phyloP scores from a whole-genome alignment of 2,113 vertebrate species.

The Ceyx cyanopectus region DNA sequence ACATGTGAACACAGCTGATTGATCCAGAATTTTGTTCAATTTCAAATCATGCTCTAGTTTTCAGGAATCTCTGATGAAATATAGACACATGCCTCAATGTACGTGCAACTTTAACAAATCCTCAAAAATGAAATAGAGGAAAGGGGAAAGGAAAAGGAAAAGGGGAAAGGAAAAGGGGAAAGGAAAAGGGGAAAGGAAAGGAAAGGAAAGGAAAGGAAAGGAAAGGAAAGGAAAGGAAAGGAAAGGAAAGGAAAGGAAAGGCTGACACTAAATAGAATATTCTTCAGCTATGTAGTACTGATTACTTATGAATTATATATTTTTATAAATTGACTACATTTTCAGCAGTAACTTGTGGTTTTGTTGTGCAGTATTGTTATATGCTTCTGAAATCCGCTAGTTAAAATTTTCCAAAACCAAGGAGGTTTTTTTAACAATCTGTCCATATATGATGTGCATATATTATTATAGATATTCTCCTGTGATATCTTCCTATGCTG shows the following conservation, averaged over 20 bases:
- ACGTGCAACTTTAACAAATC: neutral
- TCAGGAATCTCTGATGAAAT: neutral
- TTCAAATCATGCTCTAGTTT: neutral
- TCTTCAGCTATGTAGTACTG: neutral
- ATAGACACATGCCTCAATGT: rapidly evolving
- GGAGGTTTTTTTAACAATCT: neutral
- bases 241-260: too few relatives aligned
- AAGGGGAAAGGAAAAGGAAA: too few relatives aligned
- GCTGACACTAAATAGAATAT: neutral
- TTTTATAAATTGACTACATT: neutral
- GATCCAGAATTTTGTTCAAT: neutral
- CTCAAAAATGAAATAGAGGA: neutral
- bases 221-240: too few relatives aligned
- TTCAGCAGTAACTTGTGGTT: neutral
- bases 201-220: too few relatives aligned
- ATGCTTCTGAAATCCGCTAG: neutral
- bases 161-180: too few relatives aligned
- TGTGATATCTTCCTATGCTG: neutral
- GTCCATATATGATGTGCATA: neutral
- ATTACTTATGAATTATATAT: neutral
- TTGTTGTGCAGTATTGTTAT: neutral
- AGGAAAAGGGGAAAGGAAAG: too few relatives aligned
- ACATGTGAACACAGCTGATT: neutral
- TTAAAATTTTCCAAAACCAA: neutral
- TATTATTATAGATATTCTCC: neutral